Evolutionary conservation across 2,888 invertebrate species (phyloP).

Genomic region (Leucoptera coffeella): DNA sequence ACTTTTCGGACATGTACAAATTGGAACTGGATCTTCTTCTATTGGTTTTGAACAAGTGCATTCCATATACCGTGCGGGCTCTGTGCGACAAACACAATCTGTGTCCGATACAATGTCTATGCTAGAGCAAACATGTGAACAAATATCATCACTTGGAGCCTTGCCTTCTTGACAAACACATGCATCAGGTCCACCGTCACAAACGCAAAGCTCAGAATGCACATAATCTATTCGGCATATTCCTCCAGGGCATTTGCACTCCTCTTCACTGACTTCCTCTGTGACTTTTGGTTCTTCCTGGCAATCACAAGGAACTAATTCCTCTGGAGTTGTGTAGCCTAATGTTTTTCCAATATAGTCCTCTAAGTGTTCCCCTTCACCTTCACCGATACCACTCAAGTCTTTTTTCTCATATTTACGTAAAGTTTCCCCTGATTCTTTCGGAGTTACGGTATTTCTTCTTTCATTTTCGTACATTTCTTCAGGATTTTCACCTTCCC

Average conservation of each 20-base stretch:
- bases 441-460: not conserved
- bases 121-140: no score
- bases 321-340: not conserved
- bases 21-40: constrained; percentile 9
- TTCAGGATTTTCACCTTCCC: no score
- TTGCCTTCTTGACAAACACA: no score
- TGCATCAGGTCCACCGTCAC: constrained; percentile 1
- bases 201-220: not conserved
- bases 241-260: no score
- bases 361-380: constrained; percentile 1
- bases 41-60: constrained; percentile 20
- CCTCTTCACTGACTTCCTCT: no score
- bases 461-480: no score
- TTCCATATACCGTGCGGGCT: constrained; percentile 8
- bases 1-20: constrained; percentile 15
- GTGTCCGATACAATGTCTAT: no score
- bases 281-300: not conserved
- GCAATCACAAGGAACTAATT: not conserved
- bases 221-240: no score
- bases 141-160: no score
- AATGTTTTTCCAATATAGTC: no score
- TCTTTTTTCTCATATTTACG: constrained; percentile 5
- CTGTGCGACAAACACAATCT: constrained; percentile 26
- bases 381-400: constrained; percentile 6
- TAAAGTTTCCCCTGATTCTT: not conserved